Evolutionary conservation across 2,888 invertebrate species (phyloP).

Genomic region (Drosophila recens): DNA sequence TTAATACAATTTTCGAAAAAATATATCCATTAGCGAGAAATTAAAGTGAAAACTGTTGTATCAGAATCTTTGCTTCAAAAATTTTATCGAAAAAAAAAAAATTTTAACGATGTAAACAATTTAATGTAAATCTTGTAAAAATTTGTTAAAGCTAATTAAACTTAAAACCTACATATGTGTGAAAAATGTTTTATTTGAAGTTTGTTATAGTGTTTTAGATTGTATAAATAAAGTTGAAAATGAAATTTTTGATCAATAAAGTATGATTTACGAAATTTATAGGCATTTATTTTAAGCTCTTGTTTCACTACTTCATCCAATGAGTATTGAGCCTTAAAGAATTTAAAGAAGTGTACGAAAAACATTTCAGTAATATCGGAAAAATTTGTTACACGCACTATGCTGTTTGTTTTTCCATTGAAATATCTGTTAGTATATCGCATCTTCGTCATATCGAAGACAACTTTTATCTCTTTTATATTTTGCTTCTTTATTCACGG

Average conservation of each 20-base stretch:
- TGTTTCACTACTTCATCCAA: not conserved
- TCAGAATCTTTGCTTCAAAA: no score
- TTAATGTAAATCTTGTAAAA: no score
- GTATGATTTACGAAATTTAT: not conserved
- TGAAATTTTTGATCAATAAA: not conserved
- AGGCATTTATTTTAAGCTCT: not conserved
- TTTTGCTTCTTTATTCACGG: slow-evolving; percentile 44
- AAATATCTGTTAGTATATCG: not conserved
- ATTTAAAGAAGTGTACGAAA: not conserved
- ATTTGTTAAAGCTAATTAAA: no score
- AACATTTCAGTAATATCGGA: not conserved
- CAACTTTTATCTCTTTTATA: not conserved
- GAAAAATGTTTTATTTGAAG: not conserved
- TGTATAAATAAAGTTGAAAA: not conserved
- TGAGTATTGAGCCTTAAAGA: not conserved
- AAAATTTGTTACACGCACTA: no score
- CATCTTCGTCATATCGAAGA: not conserved
- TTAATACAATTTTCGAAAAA: no score
- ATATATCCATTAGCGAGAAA: not conserved
- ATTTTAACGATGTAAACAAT: no score
- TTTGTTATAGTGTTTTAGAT: not conserved
- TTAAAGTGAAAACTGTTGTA: not conserved
- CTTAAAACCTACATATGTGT: not conserved
- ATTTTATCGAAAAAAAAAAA: not conserved
- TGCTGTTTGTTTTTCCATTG: not conserved